These are phyloP conservation scores for Neuroscelio doddi DNA, from an alignment of 2,888 invertebrate species.

Conservation along the genomic window DNA sequence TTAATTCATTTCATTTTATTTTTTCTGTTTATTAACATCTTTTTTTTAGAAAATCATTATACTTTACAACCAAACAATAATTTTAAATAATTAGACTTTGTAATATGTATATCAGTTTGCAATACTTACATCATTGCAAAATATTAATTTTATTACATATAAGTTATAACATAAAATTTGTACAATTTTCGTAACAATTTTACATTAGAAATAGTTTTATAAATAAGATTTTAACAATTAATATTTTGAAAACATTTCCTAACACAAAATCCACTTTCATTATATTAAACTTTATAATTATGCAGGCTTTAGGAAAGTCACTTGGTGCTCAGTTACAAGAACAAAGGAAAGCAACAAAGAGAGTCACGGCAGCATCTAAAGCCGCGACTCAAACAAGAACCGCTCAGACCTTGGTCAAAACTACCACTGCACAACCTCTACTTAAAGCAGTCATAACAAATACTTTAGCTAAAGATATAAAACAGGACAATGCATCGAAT, in stretches of 20 bases:
- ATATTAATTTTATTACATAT: neutral
- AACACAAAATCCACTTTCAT: neutral
- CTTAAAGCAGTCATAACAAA: neutral
- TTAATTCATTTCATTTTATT: no score
- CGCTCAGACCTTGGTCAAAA: conserved; percentile 54
- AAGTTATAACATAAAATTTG: no score
- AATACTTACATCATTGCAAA: no score
- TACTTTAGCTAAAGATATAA: conserved; percentile 13
- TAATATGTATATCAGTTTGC: no score
- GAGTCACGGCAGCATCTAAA: conserved; percentile 48
- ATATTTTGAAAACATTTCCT: no score
- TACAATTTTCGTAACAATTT: no score
- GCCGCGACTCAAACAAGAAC: conserved; percentile 43
- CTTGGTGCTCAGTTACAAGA: conserved; percentile 60
- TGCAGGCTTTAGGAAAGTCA: conserved; percentile 65
- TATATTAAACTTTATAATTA: neutral
- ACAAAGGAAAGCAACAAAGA: conserved; percentile 60
- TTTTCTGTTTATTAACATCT: no score
- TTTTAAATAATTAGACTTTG: no score
- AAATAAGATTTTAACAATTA: no score
- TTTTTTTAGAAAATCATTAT: no score
- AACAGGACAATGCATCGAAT: conserved; percentile 50
- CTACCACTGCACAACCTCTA: conserved; percentile 10
- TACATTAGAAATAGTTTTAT: no score
- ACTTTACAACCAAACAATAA: no score